These are phyloP conservation scores for Melanotus villosus DNA, from an alignment of 2,888 invertebrate genomes.

Conservation along the genomic window DNA sequence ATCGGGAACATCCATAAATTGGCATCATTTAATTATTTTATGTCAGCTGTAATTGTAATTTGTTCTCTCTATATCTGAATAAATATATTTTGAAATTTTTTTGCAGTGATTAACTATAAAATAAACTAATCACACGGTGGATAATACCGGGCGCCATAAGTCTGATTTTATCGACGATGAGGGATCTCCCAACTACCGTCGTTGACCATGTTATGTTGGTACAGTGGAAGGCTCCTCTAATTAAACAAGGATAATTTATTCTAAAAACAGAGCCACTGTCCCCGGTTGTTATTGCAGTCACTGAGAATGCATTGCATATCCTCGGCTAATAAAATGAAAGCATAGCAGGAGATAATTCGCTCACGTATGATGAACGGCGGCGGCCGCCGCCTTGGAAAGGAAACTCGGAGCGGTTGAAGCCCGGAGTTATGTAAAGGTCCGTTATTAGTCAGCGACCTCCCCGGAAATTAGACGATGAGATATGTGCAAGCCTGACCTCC, in stretches of 20 bases:
- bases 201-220: too few species aligned
- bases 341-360: conserved; percentile 49
- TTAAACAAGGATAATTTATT: conserved; percentile 3
- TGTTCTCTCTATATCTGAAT: conserved; percentile 10
- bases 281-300: conserved; percentile 11
- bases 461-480: conserved; percentile 62
- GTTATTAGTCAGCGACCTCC: conserved; percentile 60
- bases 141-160: background rate
- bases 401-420: conserved; percentile 48
- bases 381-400: conserved; percentile 46
- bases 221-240: background rate
- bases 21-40: conserved; percentile 16
- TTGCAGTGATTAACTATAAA: conserved; percentile 1
- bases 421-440: conserved; percentile 58
- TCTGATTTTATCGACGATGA: background rate
- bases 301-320: conserved; percentile 26
- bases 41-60: background rate
- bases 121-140: conserved; percentile 6
- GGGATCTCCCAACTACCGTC: too few species aligned
- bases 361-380: conserved; percentile 49
- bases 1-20: conserved; percentile 5
- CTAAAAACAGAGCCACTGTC: conserved; percentile 10
- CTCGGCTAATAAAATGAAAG: conserved; percentile 34
- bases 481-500: conserved; percentile 57
- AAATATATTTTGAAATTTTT: conserved; percentile 6